Conservation (phyloP, 2,113 vertebrate species). For the Gadus macrocephalus region DNA sequence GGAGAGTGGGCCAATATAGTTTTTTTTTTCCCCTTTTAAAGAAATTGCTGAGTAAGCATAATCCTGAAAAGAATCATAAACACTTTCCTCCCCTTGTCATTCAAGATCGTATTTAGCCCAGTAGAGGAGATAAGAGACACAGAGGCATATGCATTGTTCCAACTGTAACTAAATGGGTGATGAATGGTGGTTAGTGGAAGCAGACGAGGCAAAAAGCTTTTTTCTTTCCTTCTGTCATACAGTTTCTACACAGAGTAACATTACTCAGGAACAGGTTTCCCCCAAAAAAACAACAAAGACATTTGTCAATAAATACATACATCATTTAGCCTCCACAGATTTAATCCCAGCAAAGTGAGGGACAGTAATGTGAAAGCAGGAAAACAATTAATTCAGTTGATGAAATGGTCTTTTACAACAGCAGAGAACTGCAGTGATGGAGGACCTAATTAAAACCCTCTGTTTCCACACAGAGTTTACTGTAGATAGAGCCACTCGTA, state of each 20-base stretch:
- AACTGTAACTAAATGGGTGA: background rate
- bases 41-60: background rate
- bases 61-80: too few relatives aligned
- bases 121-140: too few relatives aligned
- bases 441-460: too few relatives aligned
- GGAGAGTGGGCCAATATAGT: background rate
- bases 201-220: background rate
- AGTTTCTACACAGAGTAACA: background rate
- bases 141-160: background rate
- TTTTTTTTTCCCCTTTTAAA: background rate
- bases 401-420: too few relatives aligned
- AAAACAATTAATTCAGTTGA: too few relatives aligned
- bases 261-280: background rate
- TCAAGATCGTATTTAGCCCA: too few relatives aligned
- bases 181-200: background rate
- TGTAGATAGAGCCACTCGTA: too few relatives aligned
- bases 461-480: too few relatives aligned
- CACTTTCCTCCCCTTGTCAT: too few relatives aligned
- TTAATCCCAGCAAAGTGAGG: too few relatives aligned
- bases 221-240: background rate
- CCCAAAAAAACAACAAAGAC: background rate
- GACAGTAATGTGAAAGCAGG: too few relatives aligned
- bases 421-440: too few relatives aligned
- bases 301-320: background rate
- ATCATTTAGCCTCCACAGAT: background rate